Evolutionary conservation across 2,113 vertebrate species (phyloP), one percentile per base, ranked within the genome.

Genomic region (Peucedramus taeniatus): DNA sequence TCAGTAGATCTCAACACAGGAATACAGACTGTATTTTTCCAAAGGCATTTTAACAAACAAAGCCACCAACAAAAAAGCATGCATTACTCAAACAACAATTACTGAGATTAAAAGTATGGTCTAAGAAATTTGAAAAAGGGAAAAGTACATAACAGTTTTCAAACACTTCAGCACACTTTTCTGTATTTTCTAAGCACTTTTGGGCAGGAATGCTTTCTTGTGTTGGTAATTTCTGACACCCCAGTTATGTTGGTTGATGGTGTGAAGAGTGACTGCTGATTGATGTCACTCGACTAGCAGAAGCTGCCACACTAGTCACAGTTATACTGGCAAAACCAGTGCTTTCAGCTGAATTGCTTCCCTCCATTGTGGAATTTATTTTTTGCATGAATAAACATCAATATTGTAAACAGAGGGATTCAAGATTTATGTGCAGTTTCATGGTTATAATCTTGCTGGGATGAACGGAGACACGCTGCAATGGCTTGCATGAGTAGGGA

Each of bases 181-280:
- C 39, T 47, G 8, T 33, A 60, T 89, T 86, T 86, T 71, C 18
- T 54, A 80, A 81, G 76, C 21, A 66, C 44, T 83, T 90, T 54
- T 31, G 35, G 66, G 33, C 54, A 81, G 47, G 35, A 88, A 44
- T 30, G 27, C 18, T 68, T 88, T 89, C 71, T 28, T 13, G 0
- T 20, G 33, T 37, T 70, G 56, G 69, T 80, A 77, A 87, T 88
- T 93, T 93, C 84, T 95, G 84, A 82, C 70, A 79, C 49, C 31
- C 40, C 40, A 91, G 69, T 31, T 89, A 66, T 42, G 53, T 1
- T 75, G 69, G 54, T 19, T 93, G 87, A 78, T 2, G 8, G 57
- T 74, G 69, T 40, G 66, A 97, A 91, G 57, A 91, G 57, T 79
- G 82, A 95, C 69, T 95, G 83, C 13, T 84, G 87, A 94, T n/a